Base-by-base conservation (phyloP, 92 coral and sea anemone species). In the Pocillopora grandis region DNA sequence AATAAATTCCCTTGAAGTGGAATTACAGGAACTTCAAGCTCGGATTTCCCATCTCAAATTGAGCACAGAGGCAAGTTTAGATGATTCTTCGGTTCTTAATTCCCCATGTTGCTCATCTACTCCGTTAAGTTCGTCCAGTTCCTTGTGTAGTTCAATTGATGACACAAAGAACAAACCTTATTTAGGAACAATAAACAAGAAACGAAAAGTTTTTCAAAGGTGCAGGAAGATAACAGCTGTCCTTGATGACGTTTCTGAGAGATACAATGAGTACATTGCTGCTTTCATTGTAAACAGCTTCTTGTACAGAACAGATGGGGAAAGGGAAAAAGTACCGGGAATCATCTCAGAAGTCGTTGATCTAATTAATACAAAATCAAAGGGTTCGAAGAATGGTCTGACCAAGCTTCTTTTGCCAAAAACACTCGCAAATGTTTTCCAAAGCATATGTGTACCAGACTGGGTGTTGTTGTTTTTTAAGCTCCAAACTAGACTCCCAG, bases 381-480 rank as follows among this genome's bases (percentile, higher is more conserved):
- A 49, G 3, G 77, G 77, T 5, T 48, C 18, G n/a, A 49, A 11
- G 86, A 81, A 62, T 11, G 86, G 86, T 3, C 58, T 87, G 49
- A 23, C 78, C 15, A 52, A 59, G 55, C 27, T 81, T 55, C 49
- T 87, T 10, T 27, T 78, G 15, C 70, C 77, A n/a, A 78, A 81
- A 9, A 58, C 59, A 11, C 36, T 58, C 42, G 72, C 58, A 3
- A 74, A 55, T 13, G 52, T 87, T 14, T 12, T 87, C 17, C 21
- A 63, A 16, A 67, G 76, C 70, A 81, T 87, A 87, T 76, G 78
- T 60, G 90, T 87, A 20, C 77, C 86, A 5, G 90, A 87, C 66
- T 81, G 90, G 87, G 71, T 67, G 16, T 78, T 87, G 16, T 62
- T 52, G 0, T 18, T 48, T 35, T 73, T 73, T 16, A 73, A 73